phyloP scores from a whole-genome alignment of 2,888 invertebrate genomes.

The Stenoptilia bipunctidactyla region DNA sequence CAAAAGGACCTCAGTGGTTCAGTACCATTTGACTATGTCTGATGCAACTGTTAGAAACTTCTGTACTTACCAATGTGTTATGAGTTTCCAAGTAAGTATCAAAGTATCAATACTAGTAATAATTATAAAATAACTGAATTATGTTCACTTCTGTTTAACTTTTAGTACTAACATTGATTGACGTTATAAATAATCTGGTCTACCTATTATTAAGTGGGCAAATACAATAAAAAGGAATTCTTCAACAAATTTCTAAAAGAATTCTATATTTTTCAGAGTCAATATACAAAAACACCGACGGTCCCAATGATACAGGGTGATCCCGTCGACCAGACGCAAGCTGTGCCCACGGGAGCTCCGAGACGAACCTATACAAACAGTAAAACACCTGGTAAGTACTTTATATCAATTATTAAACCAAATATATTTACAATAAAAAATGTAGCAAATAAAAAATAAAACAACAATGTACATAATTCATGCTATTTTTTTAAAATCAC shows the following conservation, averaged over 20 bases:
- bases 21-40: constrained; percentile 88
- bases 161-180: no score
- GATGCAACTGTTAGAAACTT: constrained; percentile 87
- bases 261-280: constrained; percentile 37
- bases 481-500: no score
- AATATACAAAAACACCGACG: constrained; percentile 54
- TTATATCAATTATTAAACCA: no score
- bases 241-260: no score
- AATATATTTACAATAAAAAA: no score
- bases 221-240: no score
- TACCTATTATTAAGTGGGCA: no score
- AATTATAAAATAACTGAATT: neutral
- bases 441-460: no score
- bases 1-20: constrained; percentile 76
- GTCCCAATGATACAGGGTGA: constrained; percentile 45
- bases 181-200: no score
- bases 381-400: neutral
- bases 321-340: constrained; percentile 39
- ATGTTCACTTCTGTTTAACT: neutral
- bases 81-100: constrained; percentile 76
- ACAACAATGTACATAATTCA: no score
- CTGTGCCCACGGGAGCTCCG: constrained; percentile 65
- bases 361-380: constrained; percentile 51
- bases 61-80: constrained; percentile 86
- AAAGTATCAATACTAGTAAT: neutral